Evolutionary conservation across 2,113 vertebrate species (phyloP).

Genomic region (Raja brachyura): DNA sequence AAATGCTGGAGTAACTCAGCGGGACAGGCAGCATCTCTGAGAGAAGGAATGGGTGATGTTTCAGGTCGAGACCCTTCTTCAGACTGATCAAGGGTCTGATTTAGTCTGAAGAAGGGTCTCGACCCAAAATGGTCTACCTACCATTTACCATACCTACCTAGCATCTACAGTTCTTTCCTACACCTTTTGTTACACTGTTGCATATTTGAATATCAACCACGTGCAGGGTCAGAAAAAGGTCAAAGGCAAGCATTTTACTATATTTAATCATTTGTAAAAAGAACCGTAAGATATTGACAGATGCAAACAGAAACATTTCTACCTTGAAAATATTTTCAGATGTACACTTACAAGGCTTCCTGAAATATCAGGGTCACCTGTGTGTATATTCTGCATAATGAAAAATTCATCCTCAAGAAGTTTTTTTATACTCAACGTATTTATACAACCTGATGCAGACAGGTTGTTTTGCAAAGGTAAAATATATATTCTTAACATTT

Average conservation of each 20-base stretch:
- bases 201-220: not conserved
- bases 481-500: not conserved
- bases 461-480: not conserved
- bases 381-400: not conserved
- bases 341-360: not conserved
- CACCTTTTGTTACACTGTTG: not conserved
- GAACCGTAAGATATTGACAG: not conserved
- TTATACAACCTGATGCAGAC: not conserved
- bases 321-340: not conserved
- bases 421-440: not conserved
- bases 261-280: not conserved
- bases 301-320: not conserved
- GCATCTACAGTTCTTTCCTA: too few species aligned
- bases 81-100: too few species aligned
- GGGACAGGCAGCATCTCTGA: too few species aligned
- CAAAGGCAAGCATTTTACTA: not conserved
- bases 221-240: not conserved
- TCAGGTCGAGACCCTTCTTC: too few species aligned
- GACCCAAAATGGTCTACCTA: too few species aligned
- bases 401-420: too few species aligned
- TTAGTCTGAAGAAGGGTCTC: too few species aligned
- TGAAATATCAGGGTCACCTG: not conserved
- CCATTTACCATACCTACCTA: too few species aligned
- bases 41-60: too few species aligned
- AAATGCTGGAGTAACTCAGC: too few species aligned